Evolutionary conservation across 2,797 vertebrate species (phyloP), one percentile per base, ranked within the genome.

Genomic region (Fistularia tabacaria): DNA sequence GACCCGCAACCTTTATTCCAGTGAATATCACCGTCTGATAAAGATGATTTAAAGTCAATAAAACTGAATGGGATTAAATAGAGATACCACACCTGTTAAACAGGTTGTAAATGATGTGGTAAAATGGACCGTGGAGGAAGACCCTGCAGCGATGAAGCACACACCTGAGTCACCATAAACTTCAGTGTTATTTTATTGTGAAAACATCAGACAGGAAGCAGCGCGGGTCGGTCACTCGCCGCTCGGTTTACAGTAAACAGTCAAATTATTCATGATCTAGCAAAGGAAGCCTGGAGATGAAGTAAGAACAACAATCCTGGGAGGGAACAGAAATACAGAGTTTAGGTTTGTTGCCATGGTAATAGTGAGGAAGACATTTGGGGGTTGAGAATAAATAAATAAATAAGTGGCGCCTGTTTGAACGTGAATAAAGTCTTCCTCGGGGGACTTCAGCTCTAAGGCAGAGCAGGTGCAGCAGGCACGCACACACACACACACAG

Each of bases 141-240:
- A n/a, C n/a, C 25, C 5, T 25, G 25, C 25, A 25, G 25, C 25
- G 25, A 25, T 25, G 25, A 25, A 25, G 25, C 25, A 25, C 25
- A 25, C 25, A 25, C 25, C 25, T 25, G 25, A 25, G 25, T 25
- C 25, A 25, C 25, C 25, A 25, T 25, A 25, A 25, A 25, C 25
- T 80, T 82, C 68, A 78, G 61, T 64, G 50, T 73, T 13, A 46
- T 79, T 85, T 85, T 85, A 85, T 85, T 85, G 74, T 81, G 70
- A 80, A 83, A 84, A 78, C 60, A 67, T 76, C 51, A 72, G 76
- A 82, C 72, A 70, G 69, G 66, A 81, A 60, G 71, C 69, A 75
- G 51, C 38, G 14, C 38, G 45, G 62, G 64, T 57, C 25, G 25
- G 25, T 25, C 25, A 25, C 25, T 25, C 25, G 25, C 25, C 5